Conservation (phyloP, 2,888 invertebrate genomes). For the Thecophora atra region DNA sequence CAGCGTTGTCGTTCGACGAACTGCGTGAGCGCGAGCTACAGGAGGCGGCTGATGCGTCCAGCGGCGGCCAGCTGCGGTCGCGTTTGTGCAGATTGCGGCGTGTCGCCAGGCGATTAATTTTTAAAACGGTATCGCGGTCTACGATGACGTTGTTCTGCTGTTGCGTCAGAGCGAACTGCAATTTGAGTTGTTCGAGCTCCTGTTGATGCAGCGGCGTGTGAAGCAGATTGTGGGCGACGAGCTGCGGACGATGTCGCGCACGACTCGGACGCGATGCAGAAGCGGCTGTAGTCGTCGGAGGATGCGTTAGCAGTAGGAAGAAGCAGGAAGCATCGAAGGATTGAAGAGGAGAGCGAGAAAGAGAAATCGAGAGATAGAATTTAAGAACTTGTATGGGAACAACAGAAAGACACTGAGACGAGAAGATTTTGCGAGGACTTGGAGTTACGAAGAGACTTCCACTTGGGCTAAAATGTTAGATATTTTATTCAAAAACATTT, state of each 20-base stretch:
- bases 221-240: constrained; percentile 43
- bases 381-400: neutral
- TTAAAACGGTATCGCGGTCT: constrained; percentile 64
- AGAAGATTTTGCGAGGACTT: neutral
- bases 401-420: neutral
- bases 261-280: constrained; percentile 55
- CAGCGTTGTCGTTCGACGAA: constrained; percentile 50
- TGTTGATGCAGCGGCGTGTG: constrained; percentile 55
- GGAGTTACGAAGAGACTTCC: neutral
- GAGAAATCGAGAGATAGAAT: neutral
- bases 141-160: constrained; percentile 60
- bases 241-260: constrained; percentile 51
- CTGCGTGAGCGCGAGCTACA: constrained; percentile 48
- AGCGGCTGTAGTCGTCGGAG: constrained; percentile 3
- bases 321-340: constrained; percentile 26
- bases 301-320: constrained; percentile 44
- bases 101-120: constrained; percentile 64
- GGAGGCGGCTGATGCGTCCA: constrained; percentile 24
- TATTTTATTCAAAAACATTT: neutral
- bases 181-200: constrained; percentile 58
- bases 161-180: constrained; percentile 55
- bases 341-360: constrained; percentile 7
- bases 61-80: constrained; percentile 65
- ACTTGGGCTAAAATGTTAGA: neutral
- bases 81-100: constrained; percentile 57